Evolutionary conservation across 1,140 invertebrate genomes (phyloP).

Genomic region (Limonius californicus): DNA sequence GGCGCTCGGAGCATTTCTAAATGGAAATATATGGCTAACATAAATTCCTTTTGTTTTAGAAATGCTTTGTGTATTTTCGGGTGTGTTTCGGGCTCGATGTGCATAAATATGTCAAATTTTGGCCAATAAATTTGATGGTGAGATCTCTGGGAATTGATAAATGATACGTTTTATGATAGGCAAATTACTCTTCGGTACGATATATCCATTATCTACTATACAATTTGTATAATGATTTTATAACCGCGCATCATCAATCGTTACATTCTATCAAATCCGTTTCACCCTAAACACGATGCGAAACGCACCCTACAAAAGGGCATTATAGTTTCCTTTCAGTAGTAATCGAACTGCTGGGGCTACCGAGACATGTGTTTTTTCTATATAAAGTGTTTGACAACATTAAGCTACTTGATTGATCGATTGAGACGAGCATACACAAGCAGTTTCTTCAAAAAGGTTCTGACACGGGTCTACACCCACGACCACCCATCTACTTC

Average conservation of each 20-base stretch:
- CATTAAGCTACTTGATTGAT: slow-evolving; percentile 31
- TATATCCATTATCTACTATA: neutral
- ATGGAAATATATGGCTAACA: neutral
- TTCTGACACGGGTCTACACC: slow-evolving; percentile 24
- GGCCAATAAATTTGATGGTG: neutral
- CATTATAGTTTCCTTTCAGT: neutral
- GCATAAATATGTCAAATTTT: neutral
- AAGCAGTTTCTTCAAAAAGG: slow-evolving; percentile 28
- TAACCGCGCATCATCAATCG: neutral
- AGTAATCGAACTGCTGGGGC: neutral
- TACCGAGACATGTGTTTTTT: slow-evolving; percentile 12
- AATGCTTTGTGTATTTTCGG: neutral
- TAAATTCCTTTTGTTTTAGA: neutral
- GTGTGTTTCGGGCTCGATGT: neutral
- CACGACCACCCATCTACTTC: neutral
- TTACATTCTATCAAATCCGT: neutral
- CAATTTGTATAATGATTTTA: neutral
- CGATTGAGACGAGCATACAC: slow-evolving; percentile 29
- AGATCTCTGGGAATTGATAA: neutral
- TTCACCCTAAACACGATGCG: no score
- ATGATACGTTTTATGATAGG: neutral
- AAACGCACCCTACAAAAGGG: neutral
- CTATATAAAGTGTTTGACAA: slow-evolving; percentile 27
- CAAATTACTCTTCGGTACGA: neutral
- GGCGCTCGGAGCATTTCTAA: neutral